These are phyloP conservation scores for Lota lota DNA, from an alignment of 2,113 vertebrate species.

Conservation along the genomic window DNA sequence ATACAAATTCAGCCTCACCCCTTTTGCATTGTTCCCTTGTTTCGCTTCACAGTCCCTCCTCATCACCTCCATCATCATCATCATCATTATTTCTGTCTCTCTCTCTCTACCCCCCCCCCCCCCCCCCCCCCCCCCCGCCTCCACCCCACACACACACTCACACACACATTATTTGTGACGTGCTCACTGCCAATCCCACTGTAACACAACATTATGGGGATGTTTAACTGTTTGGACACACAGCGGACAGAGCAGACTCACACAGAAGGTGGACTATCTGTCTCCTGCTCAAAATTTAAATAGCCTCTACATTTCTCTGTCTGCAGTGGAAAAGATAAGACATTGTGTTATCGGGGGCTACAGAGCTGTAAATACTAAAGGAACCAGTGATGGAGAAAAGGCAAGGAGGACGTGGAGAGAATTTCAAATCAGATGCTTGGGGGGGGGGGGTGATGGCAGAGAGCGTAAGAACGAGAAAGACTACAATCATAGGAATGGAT, in stretches of 20 bases:
- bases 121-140: constrained; percentile 29
- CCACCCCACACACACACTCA: neutral
- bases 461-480: neutral
- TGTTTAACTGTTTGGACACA: constrained; percentile 42
- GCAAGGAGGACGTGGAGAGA: constrained; percentile 2
- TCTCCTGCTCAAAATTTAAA: constrained; percentile 13
- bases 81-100: constrained; percentile 37
- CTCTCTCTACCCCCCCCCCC: constrained; percentile 25
- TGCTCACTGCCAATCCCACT: constrained; percentile 52
- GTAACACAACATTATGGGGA: constrained; percentile 60
- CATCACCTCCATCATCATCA: constrained; percentile 19
- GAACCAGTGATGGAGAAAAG: constrained; percentile 31
- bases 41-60: constrained; percentile 45
- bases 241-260: neutral
- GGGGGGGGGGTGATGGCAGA: neutral
- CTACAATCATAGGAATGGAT: neutral
- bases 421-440: constrained; percentile 13
- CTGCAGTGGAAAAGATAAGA: neutral
- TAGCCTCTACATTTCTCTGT: constrained; percentile 15
- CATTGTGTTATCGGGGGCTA: constrained; percentile 31
- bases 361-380: constrained; percentile 21
- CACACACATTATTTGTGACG: constrained; percentile 17
- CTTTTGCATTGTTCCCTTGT: constrained; percentile 53
- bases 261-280: constrained; percentile 1
- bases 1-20: constrained; percentile 52